Evolutionary conservation across 2,888 invertebrate genomes (phyloP).

Genomic region (Cataglyphis altisquamis): DNA sequence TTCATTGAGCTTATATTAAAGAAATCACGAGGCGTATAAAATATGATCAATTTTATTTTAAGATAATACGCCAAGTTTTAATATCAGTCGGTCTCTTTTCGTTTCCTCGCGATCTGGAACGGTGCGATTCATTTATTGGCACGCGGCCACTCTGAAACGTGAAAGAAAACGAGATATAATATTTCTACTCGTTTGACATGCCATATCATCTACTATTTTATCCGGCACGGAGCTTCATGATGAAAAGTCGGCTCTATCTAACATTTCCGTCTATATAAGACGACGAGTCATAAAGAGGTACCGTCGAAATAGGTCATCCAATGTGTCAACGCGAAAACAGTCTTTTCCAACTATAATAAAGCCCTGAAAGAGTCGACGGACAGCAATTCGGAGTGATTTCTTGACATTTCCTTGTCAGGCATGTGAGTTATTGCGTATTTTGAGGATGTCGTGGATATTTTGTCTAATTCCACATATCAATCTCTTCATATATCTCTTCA

Average conservation of each 20-base stretch:
- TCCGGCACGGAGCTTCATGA: conserved; percentile 37
- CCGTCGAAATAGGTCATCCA: conserved; percentile 51
- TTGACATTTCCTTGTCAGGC: conserved; percentile 26
- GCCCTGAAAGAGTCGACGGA: conserved; percentile 21
- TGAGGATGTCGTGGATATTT: neutral
- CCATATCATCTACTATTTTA: conserved; percentile 64
- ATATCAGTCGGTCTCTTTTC: conserved; percentile 65
- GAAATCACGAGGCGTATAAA: neutral
- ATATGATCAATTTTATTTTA: conserved; percentile 43
- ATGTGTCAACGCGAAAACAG: conserved; percentile 68
- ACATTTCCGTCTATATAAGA: conserved; percentile 55
- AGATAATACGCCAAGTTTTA: conserved; percentile 60
- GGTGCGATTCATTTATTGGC: conserved; percentile 63
- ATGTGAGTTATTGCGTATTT: conserved; percentile 46
- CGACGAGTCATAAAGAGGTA: conserved; percentile 16
- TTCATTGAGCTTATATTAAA: neutral
- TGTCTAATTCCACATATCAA: neutral
- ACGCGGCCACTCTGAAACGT: conserved; percentile 63
- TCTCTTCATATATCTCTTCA: neutral
- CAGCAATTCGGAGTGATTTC: conserved; percentile 31
- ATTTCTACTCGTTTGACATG: conserved; percentile 65
- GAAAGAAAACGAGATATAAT: conserved; percentile 63
- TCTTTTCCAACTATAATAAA: conserved; percentile 50
- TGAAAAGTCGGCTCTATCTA: conserved; percentile 53
- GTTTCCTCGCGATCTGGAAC: conserved; percentile 23